These are phyloP conservation scores for Drosophila leonis DNA, from an alignment of 2,888 invertebrate species.

Conservation along the genomic window DNA sequence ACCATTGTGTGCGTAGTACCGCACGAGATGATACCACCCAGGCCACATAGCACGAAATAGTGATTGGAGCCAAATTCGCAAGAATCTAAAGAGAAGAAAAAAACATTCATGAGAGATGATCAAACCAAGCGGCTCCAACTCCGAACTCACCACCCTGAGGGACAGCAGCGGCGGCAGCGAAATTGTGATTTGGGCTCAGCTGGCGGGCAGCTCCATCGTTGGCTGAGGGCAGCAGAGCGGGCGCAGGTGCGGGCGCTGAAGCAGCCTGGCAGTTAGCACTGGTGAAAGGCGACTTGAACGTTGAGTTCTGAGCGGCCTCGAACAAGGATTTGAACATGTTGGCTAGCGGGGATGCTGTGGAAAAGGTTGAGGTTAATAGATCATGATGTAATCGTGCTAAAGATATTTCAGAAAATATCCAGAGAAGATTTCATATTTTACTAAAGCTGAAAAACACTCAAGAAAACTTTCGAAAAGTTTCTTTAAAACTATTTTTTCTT, in stretches of 20 bases:
- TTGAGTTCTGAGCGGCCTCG: conserved; percentile 88
- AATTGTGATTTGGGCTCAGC: conserved; percentile 78
- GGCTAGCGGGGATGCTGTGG: conserved; percentile 39
- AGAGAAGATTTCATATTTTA: not conserved
- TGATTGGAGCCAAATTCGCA: conserved; percentile 96
- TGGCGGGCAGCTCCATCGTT: conserved; percentile 60
- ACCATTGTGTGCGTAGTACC: conserved; percentile 87
- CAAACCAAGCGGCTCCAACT: not conserved
- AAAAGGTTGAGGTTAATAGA: conserved; percentile 55
- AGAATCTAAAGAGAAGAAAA: conserved; percentile 86
- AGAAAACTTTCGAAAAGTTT: no score
- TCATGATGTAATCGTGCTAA: conserved; percentile 65
- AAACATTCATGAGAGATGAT: no score
- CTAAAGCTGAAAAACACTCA: not conserved
- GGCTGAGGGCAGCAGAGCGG: conserved; percentile 35
- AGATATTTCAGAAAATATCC: not conserved
- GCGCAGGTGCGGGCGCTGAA: conserved; percentile 53
- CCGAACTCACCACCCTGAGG: conserved; percentile 79
- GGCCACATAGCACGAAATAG: conserved; percentile 96
- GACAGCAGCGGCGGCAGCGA: conserved; percentile 76
- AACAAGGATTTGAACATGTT: conserved; percentile 87
- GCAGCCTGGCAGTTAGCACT: conserved; percentile 87
- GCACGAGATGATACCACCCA: conserved; percentile 92
- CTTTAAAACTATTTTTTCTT: not conserved
- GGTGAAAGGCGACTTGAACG: conserved; percentile 88